Evolutionary conservation across 2,113 vertebrate genomes (phyloP).

Genomic region (Myrmophylax atrothorax): DNA sequence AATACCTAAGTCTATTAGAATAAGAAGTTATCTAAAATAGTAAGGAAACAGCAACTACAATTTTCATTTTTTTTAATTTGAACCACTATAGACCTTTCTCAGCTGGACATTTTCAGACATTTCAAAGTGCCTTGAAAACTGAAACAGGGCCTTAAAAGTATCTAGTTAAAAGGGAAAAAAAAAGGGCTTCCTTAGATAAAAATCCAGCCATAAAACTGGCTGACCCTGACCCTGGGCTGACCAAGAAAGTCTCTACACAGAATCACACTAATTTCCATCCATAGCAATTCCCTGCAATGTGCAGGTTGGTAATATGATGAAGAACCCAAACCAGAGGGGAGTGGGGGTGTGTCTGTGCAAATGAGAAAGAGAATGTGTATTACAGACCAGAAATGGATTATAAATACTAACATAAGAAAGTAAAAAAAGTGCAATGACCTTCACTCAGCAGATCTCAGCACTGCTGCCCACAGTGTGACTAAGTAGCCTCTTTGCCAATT

Average conservation of each 20-base stretch:
- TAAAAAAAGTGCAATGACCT: background rate
- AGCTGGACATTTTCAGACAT: background rate
- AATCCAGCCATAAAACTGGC: background rate
- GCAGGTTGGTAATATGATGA: background rate
- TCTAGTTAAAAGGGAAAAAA: background rate
- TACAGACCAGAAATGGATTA: background rate
- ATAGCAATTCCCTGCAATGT: background rate
- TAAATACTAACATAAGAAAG: background rate
- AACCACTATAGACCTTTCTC: background rate
- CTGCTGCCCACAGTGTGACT: background rate
- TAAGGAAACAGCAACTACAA: background rate
- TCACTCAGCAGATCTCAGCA: background rate
- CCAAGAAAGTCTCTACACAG: background rate
- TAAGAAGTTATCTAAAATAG: background rate
- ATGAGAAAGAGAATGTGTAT: background rate
- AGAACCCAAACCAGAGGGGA: background rate
- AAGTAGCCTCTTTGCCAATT: background rate
- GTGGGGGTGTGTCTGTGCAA: background rate
- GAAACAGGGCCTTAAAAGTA: background rate
- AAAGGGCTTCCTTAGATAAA: background rate
- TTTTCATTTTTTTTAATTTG: background rate
- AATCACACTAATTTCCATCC: background rate
- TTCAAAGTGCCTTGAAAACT: background rate
- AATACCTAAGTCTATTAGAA: background rate
- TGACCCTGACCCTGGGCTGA: background rate